Evolutionary conservation across 2,113 vertebrate species (phyloP), one percentile per base, ranked within the genome.

Genomic region (Coregonus clupeaformis): DNA sequence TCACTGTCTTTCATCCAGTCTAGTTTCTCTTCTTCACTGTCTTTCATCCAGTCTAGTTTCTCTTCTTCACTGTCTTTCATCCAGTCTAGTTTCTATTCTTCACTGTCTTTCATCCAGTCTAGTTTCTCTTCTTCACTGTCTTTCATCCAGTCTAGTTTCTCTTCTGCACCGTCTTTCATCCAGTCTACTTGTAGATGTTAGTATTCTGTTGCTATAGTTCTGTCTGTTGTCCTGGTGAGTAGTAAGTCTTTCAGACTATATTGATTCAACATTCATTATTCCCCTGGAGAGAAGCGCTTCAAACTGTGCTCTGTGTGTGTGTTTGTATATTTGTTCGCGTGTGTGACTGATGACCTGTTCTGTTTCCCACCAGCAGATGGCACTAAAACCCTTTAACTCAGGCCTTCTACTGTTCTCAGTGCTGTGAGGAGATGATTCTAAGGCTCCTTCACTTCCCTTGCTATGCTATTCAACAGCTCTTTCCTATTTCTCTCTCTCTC

Each of bases 361-460:
- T 25, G 20, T 36, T 52, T 70, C 9, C 70, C 1, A 42, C 63
- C 86, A 86, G 79, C 78, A 88, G 86, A 80, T 80, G 84, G 71
- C 84, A 82, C 79, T 79, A 65, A 74, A 79, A 80, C 68, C 72
- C 84, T 75, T 74, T 60, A 71, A 49, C 24, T 36, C 22, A 11
- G 20, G 7, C 30, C 2, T 12, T 30, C 6, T 14, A 6, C 5
- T 36, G 1, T 25, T 16, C 20, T 27, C 6, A 27, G 16, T 4
- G 22, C 5, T 27, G 22, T 22, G 4, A 6, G 4, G 6, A 63
- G 20, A 68, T 30, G 64, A 13, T 66, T 32, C 6, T 1, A 42
- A 22, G 32, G 30, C 66, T 32, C 13, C 4, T 5, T 20, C 55
- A 57, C 0, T 20, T 18, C 12, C 55, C 20, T 57, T 1, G 14